Conservation (phyloP, 2,113 vertebrate species). For the Eurypyga helias region DNA sequence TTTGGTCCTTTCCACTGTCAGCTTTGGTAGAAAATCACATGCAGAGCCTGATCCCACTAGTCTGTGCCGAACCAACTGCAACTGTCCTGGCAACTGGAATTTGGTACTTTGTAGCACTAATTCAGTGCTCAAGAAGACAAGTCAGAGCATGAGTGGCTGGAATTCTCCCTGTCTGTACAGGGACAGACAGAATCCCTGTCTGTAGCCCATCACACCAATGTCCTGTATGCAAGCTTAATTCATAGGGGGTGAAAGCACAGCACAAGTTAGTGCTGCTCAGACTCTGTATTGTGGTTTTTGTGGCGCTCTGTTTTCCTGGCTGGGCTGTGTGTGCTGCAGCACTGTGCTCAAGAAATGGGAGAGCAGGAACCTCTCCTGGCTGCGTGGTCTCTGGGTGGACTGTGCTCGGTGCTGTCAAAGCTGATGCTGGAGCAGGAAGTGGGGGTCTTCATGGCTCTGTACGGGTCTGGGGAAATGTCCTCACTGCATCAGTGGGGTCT, state of each 20-base stretch:
- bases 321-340: not conserved
- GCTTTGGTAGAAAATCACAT: not conserved
- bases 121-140: not conserved
- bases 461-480: not conserved
- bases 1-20: not conserved
- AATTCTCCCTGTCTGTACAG: too few species aligned
- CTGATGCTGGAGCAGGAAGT: not conserved
- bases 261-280: not conserved
- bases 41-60: not conserved
- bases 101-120: not conserved
- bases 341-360: not conserved
- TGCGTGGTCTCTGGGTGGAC: not conserved
- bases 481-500: not conserved
- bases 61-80: not conserved
- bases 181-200: too few species aligned
- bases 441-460: not conserved
- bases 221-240: not conserved
- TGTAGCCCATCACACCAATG: accelerated
- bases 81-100: not conserved
- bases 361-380: not conserved
- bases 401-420: not conserved
- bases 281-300: not conserved
- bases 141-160: not conserved
- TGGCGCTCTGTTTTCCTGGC: not conserved
- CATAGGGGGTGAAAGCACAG: not conserved